A percentile compares a stretch with the other conserved stretches of the same genome.
Conservation (phyloP, 2,888 invertebrate genomes). For the Cheilosia variabilis region DNA sequence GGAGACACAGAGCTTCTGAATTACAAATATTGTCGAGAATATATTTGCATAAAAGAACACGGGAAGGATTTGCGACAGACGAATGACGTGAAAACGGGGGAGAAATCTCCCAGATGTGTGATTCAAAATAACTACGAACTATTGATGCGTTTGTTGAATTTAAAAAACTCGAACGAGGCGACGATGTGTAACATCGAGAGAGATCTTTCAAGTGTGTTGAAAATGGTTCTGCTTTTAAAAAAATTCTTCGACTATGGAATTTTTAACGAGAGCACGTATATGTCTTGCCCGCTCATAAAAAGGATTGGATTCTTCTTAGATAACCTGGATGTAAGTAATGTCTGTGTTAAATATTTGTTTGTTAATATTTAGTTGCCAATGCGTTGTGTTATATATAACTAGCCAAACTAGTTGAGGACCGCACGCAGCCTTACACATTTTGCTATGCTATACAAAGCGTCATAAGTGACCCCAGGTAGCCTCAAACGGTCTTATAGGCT, state of each 20-base stretch:
- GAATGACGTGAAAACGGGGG: not conserved
- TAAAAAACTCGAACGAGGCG: conserved; percentile 76
- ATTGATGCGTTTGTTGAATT: conserved; percentile 80
- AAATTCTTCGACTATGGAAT: conserved; percentile 79
- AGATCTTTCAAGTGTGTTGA: conserved; percentile 78
- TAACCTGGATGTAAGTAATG: conserved; percentile 79
- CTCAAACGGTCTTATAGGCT: too few relatives aligned
- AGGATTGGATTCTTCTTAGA: conserved; percentile 81
- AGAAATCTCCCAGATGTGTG: conserved; percentile 78
- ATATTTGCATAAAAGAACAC: conserved; percentile 78
- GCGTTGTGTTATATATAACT: too few relatives aligned
- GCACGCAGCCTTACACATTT: not conserved
- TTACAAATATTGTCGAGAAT: conserved; percentile 80
- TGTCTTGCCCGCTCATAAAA: conserved; percentile 80
- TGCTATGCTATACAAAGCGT: not conserved
- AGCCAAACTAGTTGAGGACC: not conserved
- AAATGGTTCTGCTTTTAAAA: conserved; percentile 78
- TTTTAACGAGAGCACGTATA: conserved; percentile 77
- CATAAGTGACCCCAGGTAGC: not conserved
- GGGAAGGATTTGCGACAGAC: conserved; percentile 64
- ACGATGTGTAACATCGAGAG: conserved; percentile 75
- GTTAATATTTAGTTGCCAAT: too few relatives aligned
- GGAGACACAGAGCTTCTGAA: conserved; percentile 67
- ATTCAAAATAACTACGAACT: conserved; percentile 80
- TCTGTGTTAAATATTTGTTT: too few relatives aligned